Base-by-base conservation (phyloP, 2,113 vertebrate species). In the Catagonus wagneri region DNA sequence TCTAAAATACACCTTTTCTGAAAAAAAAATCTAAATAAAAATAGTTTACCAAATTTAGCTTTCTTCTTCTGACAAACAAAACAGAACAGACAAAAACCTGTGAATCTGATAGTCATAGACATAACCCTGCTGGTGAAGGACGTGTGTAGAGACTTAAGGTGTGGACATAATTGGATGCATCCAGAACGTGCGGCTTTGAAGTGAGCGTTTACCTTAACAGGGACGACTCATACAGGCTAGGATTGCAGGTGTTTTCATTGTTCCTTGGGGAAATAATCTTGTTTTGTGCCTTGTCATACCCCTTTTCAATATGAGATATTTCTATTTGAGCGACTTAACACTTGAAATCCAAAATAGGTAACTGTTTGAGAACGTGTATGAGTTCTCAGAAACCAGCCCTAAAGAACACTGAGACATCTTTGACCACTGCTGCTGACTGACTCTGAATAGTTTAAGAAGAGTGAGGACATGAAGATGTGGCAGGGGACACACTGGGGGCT, bases 371-470 rank as follows among this genome's bases (percentile, higher is more conserved):
- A 84, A 65, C 72, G 74, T 85, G 16, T 87, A n/a, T 32, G 84
- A 63, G 58, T 66, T 96, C 36, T 93, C 12, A 2, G 32, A 94
- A 75, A 68, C 92, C 69, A 63, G 54, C 52, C 58, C 52, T 80
- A 52, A 85, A 74, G 52, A 72, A 74, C 50, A 65, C 36, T 66
- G 19, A 65, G 8, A 23, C 69, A 17, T 20, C 34, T 80, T 15
- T 83, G 17, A 54, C 66, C 23, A 17, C 39, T 93, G 10, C 56
- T 95, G 15, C 7, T 61, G 2, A 76, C 63, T 79, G 39, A 44
- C 17, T 90, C 32, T 72, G 86, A 92, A 69, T 60, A 58, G 22
- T 90, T 95, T 88, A 15, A 83, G 44, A 92, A 84, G 25, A 92
- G 29, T 34, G 39, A 89, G 68, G 27, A 39, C 7, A 2, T 7